Base-by-base conservation (phyloP, 2,888 invertebrate species). In the Acronicta aceris region DNA sequence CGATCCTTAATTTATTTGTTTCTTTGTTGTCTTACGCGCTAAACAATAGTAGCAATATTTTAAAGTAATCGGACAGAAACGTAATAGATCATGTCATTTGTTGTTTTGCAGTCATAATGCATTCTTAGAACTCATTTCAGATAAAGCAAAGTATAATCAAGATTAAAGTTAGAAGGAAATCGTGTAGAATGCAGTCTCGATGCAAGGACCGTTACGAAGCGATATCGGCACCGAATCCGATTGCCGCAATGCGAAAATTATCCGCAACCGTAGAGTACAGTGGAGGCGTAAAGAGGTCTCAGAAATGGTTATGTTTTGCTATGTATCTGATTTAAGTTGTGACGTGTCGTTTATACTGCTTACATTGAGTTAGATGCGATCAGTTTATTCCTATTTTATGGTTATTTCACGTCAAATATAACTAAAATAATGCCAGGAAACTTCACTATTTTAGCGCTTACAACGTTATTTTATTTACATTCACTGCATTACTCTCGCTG, bases 171-270 rank as follows among this genome's bases (percentile, higher is more conserved):
- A 74, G 78, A 71, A 84, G 75, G 81, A 84, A 87, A 88, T 87
- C 85, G 86, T 85, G 81, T 81, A 89, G 89, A 91, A 91, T 89
- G 89, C 88, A 88, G 85, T 78, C 79, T 81, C 86, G 86, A 90
- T 89, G 86, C 85, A 83, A 85, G 85, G 84, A 92, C 92, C 91
- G 91, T 93, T 92, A 91, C 88, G 74, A 85, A 85, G 81, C 84
- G 87, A 89, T 89, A 92, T 91, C 89, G 88, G 86, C 51, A 88
- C 85, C 86, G 87, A 89, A 91, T 89, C 87, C 88, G 89, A 92
- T 92, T 89, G 88, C 81, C 83, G 89, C 91, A 92, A 90, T 90
- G 92, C 89, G 92, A 93, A 93, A 92, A 93, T 91, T 92, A 93
- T 92, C 90, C 89, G 80, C 86, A 84, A 76, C 74, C 58, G 68